Percentiles rank a stretch among this genome's conserved stretches.
Conservation (phyloP, 2,113 vertebrate genomes). For the Nematolebias whitei region DNA sequence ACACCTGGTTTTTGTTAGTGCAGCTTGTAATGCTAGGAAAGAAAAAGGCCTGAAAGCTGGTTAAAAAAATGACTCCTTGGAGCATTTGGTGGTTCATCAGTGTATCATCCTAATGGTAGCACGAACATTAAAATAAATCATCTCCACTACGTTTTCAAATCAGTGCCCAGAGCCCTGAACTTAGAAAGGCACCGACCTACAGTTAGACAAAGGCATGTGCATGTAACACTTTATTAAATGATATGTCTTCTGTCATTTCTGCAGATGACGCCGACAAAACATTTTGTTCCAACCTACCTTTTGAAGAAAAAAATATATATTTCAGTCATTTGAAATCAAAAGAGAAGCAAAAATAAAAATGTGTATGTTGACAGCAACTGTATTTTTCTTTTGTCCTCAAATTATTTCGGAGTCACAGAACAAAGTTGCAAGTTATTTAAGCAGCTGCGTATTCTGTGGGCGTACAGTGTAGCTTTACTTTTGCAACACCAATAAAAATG, state of each 20-base stretch:
- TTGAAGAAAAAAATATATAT: too few relatives aligned
- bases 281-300: not conserved
- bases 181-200: slow-evolving; percentile 16
- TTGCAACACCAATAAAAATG: too few relatives aligned
- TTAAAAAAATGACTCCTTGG: slow-evolving; percentile 58
- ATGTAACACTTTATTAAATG: slow-evolving; percentile 36
- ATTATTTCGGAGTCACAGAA: too few relatives aligned
- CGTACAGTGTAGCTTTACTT: too few relatives aligned
- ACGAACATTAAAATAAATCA: slow-evolving; percentile 50
- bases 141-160: slow-evolving; percentile 28
- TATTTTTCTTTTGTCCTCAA: too few relatives aligned
- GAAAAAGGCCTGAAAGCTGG: slow-evolving; percentile 65
- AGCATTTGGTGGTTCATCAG: slow-evolving; percentile 53
- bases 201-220: slow-evolving; percentile 22
- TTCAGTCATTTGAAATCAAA: too few relatives aligned
- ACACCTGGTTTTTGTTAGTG: slow-evolving; percentile 76
- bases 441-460: too few relatives aligned
- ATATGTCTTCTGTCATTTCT: slow-evolving; percentile 14
- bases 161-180: slow-evolving; percentile 6
- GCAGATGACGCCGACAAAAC: slow-evolving; percentile 21
- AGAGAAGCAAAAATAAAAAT: too few relatives aligned
- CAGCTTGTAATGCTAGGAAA: slow-evolving; percentile 64
- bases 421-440: too few relatives aligned
- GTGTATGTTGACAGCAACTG: too few relatives aligned
- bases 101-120: slow-evolving; percentile 67